Evolutionary conservation across 2,113 vertebrate species (phyloP).

Genomic region (Mormyrus iriodes): DNA sequence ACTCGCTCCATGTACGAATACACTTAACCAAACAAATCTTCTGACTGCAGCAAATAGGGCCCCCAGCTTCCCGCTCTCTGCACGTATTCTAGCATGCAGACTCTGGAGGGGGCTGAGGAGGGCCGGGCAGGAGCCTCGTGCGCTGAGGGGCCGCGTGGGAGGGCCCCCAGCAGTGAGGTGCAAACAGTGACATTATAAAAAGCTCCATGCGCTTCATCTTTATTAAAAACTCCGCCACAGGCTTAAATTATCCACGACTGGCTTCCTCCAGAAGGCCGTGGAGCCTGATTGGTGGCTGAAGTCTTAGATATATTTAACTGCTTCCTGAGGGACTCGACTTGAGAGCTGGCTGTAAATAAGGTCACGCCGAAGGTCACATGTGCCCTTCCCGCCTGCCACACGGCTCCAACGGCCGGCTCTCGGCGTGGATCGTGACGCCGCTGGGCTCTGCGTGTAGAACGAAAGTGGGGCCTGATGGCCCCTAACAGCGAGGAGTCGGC

Average conservation of each 20-base stretch:
- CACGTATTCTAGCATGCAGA: background rate
- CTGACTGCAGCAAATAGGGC: slow-evolving; percentile 43
- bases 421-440: slow-evolving; percentile 16
- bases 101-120: background rate
- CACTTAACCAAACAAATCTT: background rate
- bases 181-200: background rate
- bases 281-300: background rate
- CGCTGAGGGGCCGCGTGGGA: too few relatives aligned
- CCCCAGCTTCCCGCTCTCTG: slow-evolving; percentile 32
- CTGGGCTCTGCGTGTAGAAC: slow-evolving; percentile 61
- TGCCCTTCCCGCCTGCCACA: background rate
- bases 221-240: background rate
- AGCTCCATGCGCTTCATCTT: background rate
- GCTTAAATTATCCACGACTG: background rate
- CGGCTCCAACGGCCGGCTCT: background rate
- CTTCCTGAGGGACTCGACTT: background rate
- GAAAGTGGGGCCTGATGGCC: slow-evolving; percentile 67
- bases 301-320: background rate
- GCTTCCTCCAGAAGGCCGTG: background rate
- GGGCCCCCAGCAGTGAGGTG: background rate
- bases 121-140: background rate
- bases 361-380: background rate
- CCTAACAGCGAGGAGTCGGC: slow-evolving; percentile 66
- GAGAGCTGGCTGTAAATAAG: background rate
- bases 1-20: slow-evolving; percentile 21